Conservation (phyloP, 1,140 invertebrate species). For the Lordiphosa collinella region DNA sequence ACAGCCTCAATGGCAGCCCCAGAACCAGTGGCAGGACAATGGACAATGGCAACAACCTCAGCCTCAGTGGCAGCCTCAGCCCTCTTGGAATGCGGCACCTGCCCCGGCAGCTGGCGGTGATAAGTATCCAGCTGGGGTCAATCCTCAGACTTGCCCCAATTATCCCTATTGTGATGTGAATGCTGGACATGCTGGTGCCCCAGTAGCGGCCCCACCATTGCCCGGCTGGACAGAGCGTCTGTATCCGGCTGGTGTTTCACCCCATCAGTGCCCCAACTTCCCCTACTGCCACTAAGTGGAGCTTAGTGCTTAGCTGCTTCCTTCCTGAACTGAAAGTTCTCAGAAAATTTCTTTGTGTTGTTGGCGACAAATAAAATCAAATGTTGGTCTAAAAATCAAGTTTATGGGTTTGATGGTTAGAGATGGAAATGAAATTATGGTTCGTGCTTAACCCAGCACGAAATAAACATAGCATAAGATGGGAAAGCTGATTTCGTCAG, state of each 20-base stretch:
- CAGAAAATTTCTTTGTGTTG: constrained; percentile 61
- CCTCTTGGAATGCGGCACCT: constrained; percentile 61
- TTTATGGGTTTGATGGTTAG: background rate
- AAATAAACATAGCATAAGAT: no score
- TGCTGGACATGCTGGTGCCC: constrained; percentile 56
- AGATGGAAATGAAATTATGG: no score
- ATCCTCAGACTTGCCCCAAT: constrained; percentile 79
- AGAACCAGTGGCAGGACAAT: constrained; percentile 33
- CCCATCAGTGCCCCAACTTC: constrained; percentile 80
- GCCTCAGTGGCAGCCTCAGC: constrained; percentile 58
- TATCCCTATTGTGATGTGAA: constrained; percentile 79
- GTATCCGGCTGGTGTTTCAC: constrained; percentile 80
- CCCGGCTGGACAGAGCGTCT: constrained; percentile 78
- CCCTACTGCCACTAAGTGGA: constrained; percentile 80
- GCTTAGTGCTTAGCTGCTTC: constrained; percentile 1
- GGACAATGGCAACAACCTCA: constrained; percentile 55
- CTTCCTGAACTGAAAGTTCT: constrained; percentile 46
- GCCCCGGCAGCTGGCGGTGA: constrained; percentile 56
- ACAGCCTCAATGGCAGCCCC: constrained; percentile 54
- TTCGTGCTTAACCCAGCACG: no score
- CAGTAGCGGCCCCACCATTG: constrained; percentile 60
- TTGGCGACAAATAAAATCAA: constrained; percentile 67
- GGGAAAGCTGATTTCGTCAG: no score
- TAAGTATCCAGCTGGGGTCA: constrained; percentile 79
- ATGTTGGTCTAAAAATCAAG: constrained; percentile 55